These are phyloP conservation scores for Drosophila prosaltans DNA, from an alignment of 1,140 invertebrate genomes.

Conservation along the genomic window DNA sequence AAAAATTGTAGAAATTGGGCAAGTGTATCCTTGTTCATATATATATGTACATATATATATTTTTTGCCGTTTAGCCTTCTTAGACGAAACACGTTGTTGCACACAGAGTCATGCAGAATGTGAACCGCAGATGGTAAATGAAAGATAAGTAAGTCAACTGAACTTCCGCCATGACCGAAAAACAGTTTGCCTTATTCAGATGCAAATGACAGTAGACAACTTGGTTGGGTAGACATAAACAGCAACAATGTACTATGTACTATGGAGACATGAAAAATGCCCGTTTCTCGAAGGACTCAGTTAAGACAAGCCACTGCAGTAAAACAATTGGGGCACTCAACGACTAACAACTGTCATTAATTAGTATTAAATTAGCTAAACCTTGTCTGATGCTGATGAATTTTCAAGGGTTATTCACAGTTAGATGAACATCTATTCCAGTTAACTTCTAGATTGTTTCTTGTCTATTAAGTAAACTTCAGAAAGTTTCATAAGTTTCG, in stretches of 20 bases:
- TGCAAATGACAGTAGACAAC: slow-evolving; percentile 6
- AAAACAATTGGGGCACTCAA: background rate
- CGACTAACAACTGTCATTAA: slow-evolving; percentile 15
- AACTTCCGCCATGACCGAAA: slow-evolving; percentile 3
- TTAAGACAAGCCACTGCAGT: background rate
- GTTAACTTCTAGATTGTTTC: too few species aligned
- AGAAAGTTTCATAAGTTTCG: too few species aligned
- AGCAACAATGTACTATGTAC: background rate
- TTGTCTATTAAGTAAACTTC: too few species aligned
- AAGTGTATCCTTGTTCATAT: background rate
- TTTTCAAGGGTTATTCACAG: too few species aligned
- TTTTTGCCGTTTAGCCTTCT: background rate
- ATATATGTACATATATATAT: background rate
- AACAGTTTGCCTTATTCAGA: slow-evolving; percentile 3
- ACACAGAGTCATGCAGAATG: slow-evolving; percentile 10
- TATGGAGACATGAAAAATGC: background rate
- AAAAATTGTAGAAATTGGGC: background rate
- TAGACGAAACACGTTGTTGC: slow-evolving; percentile 7
- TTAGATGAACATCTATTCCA: too few species aligned
- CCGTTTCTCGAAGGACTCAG: background rate
- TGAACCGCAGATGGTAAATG: slow-evolving; percentile 5
- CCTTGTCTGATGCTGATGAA: too few species aligned
- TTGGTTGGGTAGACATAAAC: background rate
- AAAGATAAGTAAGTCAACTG: slow-evolving; percentile 6
- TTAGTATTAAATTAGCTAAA: slow-evolving; percentile 14